Conservation (phyloP, 2,888 invertebrate species). For the Coleophora flavipennella region DNA sequence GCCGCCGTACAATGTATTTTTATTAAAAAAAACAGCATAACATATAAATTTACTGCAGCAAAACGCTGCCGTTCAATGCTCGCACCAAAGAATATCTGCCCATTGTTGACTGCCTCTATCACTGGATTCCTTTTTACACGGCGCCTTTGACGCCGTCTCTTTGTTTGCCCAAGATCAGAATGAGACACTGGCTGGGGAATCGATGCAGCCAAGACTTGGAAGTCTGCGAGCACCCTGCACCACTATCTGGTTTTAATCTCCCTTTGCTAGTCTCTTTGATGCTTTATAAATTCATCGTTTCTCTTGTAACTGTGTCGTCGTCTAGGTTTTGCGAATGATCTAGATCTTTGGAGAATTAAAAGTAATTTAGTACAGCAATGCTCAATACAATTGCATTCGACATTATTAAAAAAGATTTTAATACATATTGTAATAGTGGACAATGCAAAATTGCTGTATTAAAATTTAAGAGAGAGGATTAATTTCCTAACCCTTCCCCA, state of each 20-base stretch:
- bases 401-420: no score
- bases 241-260: constrained; percentile 3
- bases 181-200: constrained; percentile 53
- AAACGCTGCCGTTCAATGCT: neutral
- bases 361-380: no score
- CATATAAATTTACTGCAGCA: neutral
- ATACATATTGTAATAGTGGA: no score
- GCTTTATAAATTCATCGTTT: no score
- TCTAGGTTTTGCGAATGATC: no score
- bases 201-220: constrained; percentile 47
- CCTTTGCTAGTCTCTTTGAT: constrained; percentile 1
- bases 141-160: constrained; percentile 63
- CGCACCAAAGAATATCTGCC: constrained; percentile 41
- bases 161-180: constrained; percentile 67
- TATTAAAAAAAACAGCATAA: neutral
- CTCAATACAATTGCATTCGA: no score
- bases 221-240: neutral
- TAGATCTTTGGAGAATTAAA: no score
- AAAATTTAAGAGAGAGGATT: no score
- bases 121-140: constrained; percentile 69
- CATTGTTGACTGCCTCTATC: constrained; percentile 71
- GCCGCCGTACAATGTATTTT: no score
- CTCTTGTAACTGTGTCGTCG: no score
- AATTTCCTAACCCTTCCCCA: no score
- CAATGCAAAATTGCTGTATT: no score